A percentile compares a stretch with the other conserved stretches of the same genome.
Conservation (phyloP, 1,140 invertebrate genomes). For the Rhopalosiphum padi region DNA sequence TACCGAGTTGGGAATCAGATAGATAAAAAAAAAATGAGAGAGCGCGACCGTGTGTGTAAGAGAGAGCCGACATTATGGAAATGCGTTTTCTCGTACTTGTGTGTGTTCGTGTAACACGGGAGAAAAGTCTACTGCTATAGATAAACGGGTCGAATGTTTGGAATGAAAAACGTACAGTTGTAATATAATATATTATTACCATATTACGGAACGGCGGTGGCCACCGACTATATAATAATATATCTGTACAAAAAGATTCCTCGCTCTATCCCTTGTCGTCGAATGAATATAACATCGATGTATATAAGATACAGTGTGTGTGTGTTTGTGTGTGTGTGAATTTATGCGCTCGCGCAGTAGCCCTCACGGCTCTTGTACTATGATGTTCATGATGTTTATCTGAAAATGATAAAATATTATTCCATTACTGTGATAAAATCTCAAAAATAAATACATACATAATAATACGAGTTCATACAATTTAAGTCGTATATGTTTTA, state of each 20-base stretch:
- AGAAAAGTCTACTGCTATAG: neutral
- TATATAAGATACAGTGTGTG: neutral
- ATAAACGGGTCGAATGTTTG: neutral
- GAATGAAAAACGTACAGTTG: neutral
- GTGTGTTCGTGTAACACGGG: neutral
- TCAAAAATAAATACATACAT: neutral
- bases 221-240: neutral
- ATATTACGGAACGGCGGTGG: neutral
- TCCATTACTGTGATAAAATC: conserved; percentile 29
- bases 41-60: neutral
- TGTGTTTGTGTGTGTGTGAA: too few species aligned
- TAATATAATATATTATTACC: conserved; percentile 10
- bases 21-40: neutral
- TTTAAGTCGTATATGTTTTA: neutral
- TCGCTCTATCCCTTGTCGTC: neutral
- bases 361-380: too few species aligned
- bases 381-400: neutral
- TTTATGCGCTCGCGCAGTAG: neutral
- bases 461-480: neutral
- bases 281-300: neutral
- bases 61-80: neutral
- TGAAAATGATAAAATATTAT: neutral
- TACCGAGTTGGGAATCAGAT: neutral
- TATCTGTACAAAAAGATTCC: neutral
- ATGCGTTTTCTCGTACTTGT: neutral